Conservation (phyloP, 2,888 invertebrate genomes). For the Melanophora roralis region DNA sequence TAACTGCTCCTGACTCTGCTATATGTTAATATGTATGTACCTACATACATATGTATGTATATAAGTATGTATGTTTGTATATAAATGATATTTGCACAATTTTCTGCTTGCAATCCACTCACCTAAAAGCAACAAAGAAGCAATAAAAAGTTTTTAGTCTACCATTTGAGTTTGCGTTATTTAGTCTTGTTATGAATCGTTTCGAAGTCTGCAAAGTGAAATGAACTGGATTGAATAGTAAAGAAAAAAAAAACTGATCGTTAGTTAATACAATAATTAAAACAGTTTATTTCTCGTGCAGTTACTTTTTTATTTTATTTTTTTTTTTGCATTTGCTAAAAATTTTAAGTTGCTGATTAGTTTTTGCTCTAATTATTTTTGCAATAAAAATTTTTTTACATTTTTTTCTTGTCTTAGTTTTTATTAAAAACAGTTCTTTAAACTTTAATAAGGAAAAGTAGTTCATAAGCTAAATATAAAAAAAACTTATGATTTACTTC, state of each 20-base stretch:
- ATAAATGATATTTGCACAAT: conserved; percentile 1
- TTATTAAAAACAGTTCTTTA: background rate
- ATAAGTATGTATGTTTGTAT: too few species aligned
- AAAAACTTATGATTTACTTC: background rate
- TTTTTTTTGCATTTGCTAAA: conserved; percentile 25
- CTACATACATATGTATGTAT: too few species aligned
- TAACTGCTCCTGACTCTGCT: conserved; percentile 2
- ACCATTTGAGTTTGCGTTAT: conserved; percentile 51
- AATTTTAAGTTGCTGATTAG: conserved; percentile 45
- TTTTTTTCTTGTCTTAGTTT: conserved; percentile 6
- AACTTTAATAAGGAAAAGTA: conserved; percentile 24
- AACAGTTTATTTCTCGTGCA: conserved; percentile 51
- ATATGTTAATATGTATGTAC: background rate
- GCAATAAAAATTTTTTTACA: conserved; percentile 20
- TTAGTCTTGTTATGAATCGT: conserved; percentile 34
- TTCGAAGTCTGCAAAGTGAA: conserved; percentile 54
- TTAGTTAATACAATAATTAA: conserved; percentile 33
- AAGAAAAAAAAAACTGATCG: conserved; percentile 33
- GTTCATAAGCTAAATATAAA: conserved; percentile 36
- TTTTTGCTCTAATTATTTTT: conserved; percentile 59
- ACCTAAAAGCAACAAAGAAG: conserved; percentile 33
- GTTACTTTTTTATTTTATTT: conserved; percentile 12
- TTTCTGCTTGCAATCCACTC: conserved; percentile 47
- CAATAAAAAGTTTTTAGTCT: conserved; percentile 30
- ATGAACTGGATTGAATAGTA: conserved; percentile 6